Percentiles rank a stretch among this genome's conserved stretches.
phyloP scores from a whole-genome alignment of 2,113 vertebrate species.

The Kryptolebias marmoratus region DNA sequence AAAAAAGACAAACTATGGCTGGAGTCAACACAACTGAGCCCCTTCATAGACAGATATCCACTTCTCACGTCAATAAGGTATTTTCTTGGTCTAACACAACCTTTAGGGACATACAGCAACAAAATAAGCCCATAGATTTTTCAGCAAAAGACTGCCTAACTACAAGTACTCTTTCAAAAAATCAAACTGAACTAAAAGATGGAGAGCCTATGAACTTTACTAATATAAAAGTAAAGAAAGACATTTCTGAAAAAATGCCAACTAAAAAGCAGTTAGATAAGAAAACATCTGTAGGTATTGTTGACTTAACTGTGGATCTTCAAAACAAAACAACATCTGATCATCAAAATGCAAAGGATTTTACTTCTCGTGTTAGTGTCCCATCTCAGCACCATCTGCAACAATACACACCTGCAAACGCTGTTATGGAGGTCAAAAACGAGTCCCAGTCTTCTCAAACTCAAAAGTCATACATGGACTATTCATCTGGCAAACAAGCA shows the following conservation, averaged over 20 bases:
- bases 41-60: constrained; percentile 43
- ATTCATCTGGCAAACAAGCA: constrained; percentile 11
- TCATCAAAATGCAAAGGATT: constrained; percentile 56
- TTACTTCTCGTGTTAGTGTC: constrained; percentile 38
- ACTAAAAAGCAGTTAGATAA: constrained; percentile 52
- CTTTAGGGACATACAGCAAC: constrained; percentile 55
- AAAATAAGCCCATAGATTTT: constrained; percentile 87
- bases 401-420: constrained; percentile 4
- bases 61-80: constrained; percentile 34
- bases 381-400: constrained; percentile 31
- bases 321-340: constrained; percentile 29
- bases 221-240: constrained; percentile 78
- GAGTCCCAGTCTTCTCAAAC: constrained; percentile 15
- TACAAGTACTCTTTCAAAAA: constrained; percentile 43
- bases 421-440: constrained; percentile 8
- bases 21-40: constrained; percentile 56
- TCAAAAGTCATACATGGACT: constrained; percentile 10
- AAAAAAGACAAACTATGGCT: constrained; percentile 31
- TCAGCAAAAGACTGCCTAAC: constrained; percentile 76
- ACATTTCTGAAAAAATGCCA: constrained; percentile 75
- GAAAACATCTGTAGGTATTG: constrained; percentile 57
- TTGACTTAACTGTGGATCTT: constrained; percentile 83
- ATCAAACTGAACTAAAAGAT: constrained; percentile 72
- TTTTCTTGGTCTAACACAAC: constrained; percentile 30
- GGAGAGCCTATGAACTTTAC: constrained; percentile 88